Base-by-base conservation (phyloP, 2,888 invertebrate species). In the Mycalesis mineus region DNA sequence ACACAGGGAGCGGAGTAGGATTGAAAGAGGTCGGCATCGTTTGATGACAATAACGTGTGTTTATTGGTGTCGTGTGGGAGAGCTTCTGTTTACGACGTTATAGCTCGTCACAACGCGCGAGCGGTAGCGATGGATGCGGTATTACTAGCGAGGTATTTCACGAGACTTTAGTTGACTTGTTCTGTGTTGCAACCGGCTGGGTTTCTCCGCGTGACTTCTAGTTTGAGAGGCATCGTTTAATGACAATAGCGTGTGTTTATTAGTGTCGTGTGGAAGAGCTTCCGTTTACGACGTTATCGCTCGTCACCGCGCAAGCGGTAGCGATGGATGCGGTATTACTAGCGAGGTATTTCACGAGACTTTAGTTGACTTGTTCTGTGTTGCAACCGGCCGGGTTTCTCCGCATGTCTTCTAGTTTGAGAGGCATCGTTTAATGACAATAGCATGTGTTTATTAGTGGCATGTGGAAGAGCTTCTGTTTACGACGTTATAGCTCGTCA, bases 161-260 rank as follows among this genome's bases (percentile, higher is more conserved):
- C 5, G 22, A n/a, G n/a, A n/a, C n/a, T n/a, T 22, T 22, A 4
- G 22, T 22, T 22, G 2, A 4, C 22, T 22, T 22, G 22, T 22
- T 5, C 22, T n/a, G n/a, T n/a, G n/a, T n/a, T n/a, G 22, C 2
- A 22, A 22, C 22, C 5, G 5, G 22, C 5, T 22, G 22, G 22
- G n/a, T n/a, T n/a, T n/a, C n/a, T n/a, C n/a, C n/a, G n/a, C n/a
- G n/a, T n/a, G n/a, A n/a, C n/a, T n/a, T n/a, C n/a, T n/a, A n/a
- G n/a, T n/a, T n/a, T n/a, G n/a, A n/a, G n/a, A n/a, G 59, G 59
- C 51, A 53, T 54, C 62, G 57, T 68, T 69, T 71, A 78, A 78
- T 78, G 80, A 83, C 81, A 82, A 82, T 79, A 77, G 76, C 71
- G 74, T 67, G 67, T 74, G 79, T 79, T 80, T 79, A 80, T 79